These are phyloP conservation scores for Quadriops clusia DNA, from an alignment of 2,888 invertebrate genomes.

Conservation along the genomic window DNA sequence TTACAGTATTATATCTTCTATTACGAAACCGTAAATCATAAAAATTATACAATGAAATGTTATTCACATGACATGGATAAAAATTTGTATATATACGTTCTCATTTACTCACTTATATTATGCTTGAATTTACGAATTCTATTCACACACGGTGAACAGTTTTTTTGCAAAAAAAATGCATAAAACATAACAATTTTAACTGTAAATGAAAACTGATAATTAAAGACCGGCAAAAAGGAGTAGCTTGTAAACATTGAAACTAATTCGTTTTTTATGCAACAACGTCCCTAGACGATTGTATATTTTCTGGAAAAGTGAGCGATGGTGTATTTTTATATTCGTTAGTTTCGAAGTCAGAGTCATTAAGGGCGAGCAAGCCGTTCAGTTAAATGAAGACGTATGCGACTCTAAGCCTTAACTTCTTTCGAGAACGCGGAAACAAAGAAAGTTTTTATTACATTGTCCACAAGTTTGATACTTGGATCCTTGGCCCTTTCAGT, in stretches of 20 bases:
- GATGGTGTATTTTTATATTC: conserved; percentile 28
- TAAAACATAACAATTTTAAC: too few relatives aligned
- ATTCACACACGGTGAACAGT: too few relatives aligned
- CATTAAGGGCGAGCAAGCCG: conserved; percentile 25
- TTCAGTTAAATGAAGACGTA: conserved; percentile 22
- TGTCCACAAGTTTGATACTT: conserved; percentile 14
- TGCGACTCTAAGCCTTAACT: conserved; percentile 20
- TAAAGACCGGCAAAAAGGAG: too few relatives aligned
- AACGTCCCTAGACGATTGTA: conserved; percentile 24
- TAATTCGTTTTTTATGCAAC: conserved; percentile 27
- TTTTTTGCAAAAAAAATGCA: too few relatives aligned
- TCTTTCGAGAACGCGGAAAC: conserved; percentile 16
- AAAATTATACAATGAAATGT: too few relatives aligned
- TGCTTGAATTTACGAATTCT: too few relatives aligned
- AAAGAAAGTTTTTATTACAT: conserved; percentile 14
- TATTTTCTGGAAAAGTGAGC: conserved; percentile 24
- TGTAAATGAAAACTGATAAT: too few relatives aligned
- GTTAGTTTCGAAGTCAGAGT: conserved; percentile 25
- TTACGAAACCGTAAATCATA: too few relatives aligned
- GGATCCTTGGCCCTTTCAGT: conserved; percentile 6
- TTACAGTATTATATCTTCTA: too few relatives aligned
- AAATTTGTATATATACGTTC: too few relatives aligned
- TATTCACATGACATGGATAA: too few relatives aligned
- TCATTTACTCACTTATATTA: too few relatives aligned
- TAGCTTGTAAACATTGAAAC: conserved; percentile 24